phyloP scores from a whole-genome alignment of 2,797 vertebrate genomes.

The Melanotaenia boesemani region DNA sequence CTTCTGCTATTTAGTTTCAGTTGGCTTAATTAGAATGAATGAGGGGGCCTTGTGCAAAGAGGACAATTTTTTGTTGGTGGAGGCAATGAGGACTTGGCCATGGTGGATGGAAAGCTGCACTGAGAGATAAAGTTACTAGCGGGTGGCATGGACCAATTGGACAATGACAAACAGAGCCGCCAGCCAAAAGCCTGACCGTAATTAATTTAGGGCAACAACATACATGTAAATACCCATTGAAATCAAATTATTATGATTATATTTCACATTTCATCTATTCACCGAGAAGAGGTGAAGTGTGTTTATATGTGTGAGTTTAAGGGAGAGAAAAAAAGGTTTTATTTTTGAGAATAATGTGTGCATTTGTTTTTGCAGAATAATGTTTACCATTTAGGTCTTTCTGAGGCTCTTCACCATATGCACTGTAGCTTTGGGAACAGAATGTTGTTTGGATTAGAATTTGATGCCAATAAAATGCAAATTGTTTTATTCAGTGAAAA shows the following conservation, averaged over 20 bases:
- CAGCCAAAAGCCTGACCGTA: constrained; percentile 60
- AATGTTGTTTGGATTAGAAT: constrained; percentile 35
- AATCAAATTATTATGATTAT: constrained; percentile 72
- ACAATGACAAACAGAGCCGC: constrained; percentile 74
- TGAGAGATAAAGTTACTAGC: constrained; percentile 79
- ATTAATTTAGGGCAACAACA: constrained; percentile 71
- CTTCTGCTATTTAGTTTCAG: constrained; percentile 84
- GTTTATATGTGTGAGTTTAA: constrained; percentile 12
- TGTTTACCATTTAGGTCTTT: constrained; percentile 40
- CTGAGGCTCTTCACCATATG: constrained; percentile 28
- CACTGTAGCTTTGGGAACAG: constrained; percentile 21
- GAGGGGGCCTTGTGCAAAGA: constrained; percentile 75
- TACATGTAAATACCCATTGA: constrained; percentile 73
- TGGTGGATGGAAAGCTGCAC: constrained; percentile 78
- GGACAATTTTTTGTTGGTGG: constrained; percentile 67
- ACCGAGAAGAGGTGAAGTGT: constrained; percentile 20
- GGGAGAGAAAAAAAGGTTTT: constrained; percentile 9
- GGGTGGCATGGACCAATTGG: constrained; percentile 73
- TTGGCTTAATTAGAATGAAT: constrained; percentile 87
- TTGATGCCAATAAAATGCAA: constrained; percentile 14
- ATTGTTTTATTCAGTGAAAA: constrained; percentile 26
- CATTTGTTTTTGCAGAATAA: constrained; percentile 39
- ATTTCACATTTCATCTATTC: constrained; percentile 58
- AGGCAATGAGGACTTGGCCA: constrained; percentile 67
- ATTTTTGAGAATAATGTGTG: constrained; percentile 28